phyloP scores from a whole-genome alignment of 2,113 vertebrate genomes.

The Lontra canadensis region DNA sequence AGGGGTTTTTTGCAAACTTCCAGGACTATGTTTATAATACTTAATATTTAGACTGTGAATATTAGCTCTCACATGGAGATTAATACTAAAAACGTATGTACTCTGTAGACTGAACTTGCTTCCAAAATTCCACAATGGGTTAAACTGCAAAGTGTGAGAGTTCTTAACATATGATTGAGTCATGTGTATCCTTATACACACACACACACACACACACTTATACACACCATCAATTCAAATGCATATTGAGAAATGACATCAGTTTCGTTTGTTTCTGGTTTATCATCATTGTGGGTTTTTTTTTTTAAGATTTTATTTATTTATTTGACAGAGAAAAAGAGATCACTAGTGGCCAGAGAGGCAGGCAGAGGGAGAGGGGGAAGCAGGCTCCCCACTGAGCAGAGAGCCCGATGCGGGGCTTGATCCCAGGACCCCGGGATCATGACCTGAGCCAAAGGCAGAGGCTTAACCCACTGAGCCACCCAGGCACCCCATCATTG shows the following conservation, averaged over 20 bases:
- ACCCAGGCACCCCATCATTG: too few relatives aligned
- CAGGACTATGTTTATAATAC: neutral
- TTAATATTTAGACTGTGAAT: neutral
- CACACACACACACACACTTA: too few relatives aligned
- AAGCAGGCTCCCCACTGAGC: too few relatives aligned
- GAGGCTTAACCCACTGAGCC: too few relatives aligned
- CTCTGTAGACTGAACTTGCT: neutral
- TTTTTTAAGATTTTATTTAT: too few relatives aligned
- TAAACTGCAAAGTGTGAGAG: neutral
- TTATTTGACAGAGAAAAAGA: too few relatives aligned
- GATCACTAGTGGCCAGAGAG: too few relatives aligned
- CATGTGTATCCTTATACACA: neutral
- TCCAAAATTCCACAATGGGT: neutral
- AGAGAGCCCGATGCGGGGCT: too few relatives aligned
- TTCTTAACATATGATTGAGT: neutral
- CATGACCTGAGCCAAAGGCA: too few relatives aligned
- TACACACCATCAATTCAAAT: neutral
- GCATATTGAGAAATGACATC: rapidly evolving
- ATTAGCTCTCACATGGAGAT: neutral
- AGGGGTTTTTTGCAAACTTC: neutral
- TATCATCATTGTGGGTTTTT: neutral
- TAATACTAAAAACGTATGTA: neutral
- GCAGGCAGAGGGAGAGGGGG: too few relatives aligned
- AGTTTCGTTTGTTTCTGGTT: neutral
- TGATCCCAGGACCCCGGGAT: too few relatives aligned